Evolutionary conservation across 92 coral and sea anemone species (phyloP).

Genomic region (Palythoa grandiflora): DNA sequence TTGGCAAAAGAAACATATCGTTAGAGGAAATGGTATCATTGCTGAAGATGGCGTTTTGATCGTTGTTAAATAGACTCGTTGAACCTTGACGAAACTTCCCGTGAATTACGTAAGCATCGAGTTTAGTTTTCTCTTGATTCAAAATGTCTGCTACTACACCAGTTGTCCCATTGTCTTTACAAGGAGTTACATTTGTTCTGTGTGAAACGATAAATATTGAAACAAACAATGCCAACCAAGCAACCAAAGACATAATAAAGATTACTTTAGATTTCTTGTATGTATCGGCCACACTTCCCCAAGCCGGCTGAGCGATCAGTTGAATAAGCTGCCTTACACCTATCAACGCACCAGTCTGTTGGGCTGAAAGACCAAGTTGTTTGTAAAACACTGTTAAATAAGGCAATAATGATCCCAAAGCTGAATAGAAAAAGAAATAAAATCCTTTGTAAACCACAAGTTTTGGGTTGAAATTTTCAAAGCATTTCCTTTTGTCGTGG

Average conservation of each 20-base stretch:
- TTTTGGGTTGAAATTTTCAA: slow-evolving; percentile 60
- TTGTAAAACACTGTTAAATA: slow-evolving; percentile 93
- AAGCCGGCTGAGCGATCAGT: slow-evolving; percentile 81
- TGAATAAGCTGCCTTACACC: slow-evolving; percentile 89
- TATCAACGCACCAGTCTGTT: slow-evolving; percentile 86
- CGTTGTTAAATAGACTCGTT: background rate
- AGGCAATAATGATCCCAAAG: slow-evolving; percentile 89
- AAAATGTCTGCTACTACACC: slow-evolving; percentile 69
- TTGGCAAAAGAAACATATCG: background rate
- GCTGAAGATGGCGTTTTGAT: background rate
- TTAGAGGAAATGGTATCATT: background rate
- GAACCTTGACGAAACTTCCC: background rate
- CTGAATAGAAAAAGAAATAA: slow-evolving; percentile 89
- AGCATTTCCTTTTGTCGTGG: slow-evolving; percentile 48
- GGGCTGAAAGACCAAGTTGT: slow-evolving; percentile 93
- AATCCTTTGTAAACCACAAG: slow-evolving; percentile 83
- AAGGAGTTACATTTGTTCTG: slow-evolving; percentile 64
- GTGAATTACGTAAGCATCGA: background rate
- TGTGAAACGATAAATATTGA: slow-evolving; percentile 83
- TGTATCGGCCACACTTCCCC: slow-evolving; percentile 89
- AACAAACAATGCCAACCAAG: slow-evolving; percentile 84
- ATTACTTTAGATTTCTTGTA: slow-evolving; percentile 73
- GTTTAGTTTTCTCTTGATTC: slow-evolving; percentile 28
- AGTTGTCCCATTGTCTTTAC: slow-evolving; percentile 81
- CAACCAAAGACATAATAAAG: slow-evolving; percentile 77